These are phyloP conservation scores for Neomonachus schauinslandi DNA, from an alignment of 2,113 vertebrate species.

Conservation along the genomic window DNA sequence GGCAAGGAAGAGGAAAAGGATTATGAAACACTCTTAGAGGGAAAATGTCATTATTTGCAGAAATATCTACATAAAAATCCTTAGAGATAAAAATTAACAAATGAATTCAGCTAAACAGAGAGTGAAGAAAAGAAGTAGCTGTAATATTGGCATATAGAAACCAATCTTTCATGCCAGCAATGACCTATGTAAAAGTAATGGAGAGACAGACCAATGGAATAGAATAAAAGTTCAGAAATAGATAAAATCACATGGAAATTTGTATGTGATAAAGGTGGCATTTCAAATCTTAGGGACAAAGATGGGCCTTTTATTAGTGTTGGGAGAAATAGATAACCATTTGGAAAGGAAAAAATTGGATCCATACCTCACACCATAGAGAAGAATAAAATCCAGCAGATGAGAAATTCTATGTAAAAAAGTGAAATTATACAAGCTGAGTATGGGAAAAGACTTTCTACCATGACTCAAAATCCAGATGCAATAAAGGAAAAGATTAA, in stretches of 20 bases:
- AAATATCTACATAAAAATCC: not conserved
- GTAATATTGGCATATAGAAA: not conserved
- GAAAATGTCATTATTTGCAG: not conserved
- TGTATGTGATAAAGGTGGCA: not conserved
- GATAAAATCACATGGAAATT: not conserved
- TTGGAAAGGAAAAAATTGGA: not conserved
- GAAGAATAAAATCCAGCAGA: not conserved
- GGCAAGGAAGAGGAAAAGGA: not conserved
- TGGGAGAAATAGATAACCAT: not conserved
- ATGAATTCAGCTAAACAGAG: not conserved
- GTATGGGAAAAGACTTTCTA: not conserved
- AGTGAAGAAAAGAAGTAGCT: not conserved
- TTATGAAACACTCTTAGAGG: not conserved
- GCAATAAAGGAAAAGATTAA: not conserved
- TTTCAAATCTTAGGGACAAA: not conserved
- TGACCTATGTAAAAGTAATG: not conserved
- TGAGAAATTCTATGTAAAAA: not conserved
- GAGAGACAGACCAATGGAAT: not conserved
- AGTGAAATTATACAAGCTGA: not conserved
- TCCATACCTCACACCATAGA: not conserved
- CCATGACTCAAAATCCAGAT: not conserved
- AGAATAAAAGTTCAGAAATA: not conserved
- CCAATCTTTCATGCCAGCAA: not conserved
- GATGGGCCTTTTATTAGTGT: not conserved
- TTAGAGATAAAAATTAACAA: not conserved